Conservation (phyloP, 35 echinoderm and acorn worm genomes). For the Nesometra sesokonis region DNA sequence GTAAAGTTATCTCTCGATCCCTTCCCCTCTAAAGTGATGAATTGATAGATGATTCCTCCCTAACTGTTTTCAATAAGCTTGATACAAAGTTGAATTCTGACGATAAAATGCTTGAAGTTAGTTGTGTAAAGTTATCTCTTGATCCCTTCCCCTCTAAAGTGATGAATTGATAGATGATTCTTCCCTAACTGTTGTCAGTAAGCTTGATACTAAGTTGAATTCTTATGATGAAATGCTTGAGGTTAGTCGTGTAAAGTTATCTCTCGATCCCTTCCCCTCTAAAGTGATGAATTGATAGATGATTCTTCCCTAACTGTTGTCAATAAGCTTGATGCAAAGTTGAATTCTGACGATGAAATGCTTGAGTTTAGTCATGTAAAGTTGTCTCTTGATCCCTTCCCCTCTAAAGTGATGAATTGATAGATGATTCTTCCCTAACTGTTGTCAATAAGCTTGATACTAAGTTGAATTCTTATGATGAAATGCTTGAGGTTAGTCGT, state of each 20-base stretch:
- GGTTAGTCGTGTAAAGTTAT: slow-evolving; percentile 29
- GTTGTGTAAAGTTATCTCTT: too few relatives aligned
- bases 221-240: slow-evolving; percentile 87
- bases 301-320: slow-evolving; percentile 59
- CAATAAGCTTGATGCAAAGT: slow-evolving; percentile 52
- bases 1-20: too few relatives aligned
- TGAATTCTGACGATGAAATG: slow-evolving; percentile 84
- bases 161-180: slow-evolving; percentile 82
- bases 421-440: slow-evolving; percentile 55
- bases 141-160: too few relatives aligned
- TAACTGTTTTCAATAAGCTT: slow-evolving; percentile 57
- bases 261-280: too few relatives aligned
- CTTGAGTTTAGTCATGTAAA: slow-evolving; percentile 49
- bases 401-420: too few relatives aligned
- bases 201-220: slow-evolving; percentile 68
- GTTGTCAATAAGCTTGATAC: slow-evolving; percentile 73
- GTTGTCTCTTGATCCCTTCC: too few relatives aligned
- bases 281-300: slow-evolving; percentile 71
- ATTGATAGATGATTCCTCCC: slow-evolving; percentile 59
- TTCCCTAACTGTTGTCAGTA: slow-evolving; percentile 48
- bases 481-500: slow-evolving; percentile 65
- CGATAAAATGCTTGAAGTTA: slow-evolving; percentile 86
- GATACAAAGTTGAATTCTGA: slow-evolving; percentile 73
- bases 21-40: slow-evolving; percentile 67
- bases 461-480: slow-evolving; percentile 75